Conservation (phyloP, 2,888 invertebrate species). For the Sisyra terminalis region DNA sequence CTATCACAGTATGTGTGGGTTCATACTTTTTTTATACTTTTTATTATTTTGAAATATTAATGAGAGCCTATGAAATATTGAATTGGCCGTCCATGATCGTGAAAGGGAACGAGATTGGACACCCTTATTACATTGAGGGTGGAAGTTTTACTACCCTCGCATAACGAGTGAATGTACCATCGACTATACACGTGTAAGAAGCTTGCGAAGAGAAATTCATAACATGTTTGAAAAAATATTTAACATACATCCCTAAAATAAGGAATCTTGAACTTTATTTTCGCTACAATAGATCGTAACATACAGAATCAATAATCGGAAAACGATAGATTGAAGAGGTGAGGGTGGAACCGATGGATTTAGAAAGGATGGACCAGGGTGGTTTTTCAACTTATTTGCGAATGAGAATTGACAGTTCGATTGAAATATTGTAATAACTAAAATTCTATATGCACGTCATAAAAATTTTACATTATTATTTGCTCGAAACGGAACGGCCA, state of each 20-base stretch:
- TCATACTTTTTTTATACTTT: neutral
- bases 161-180: too few relatives aligned
- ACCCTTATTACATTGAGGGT: too few relatives aligned
- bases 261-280: too few relatives aligned
- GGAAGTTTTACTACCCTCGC: too few relatives aligned
- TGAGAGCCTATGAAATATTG: slow-evolving; percentile 5
- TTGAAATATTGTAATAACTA: slow-evolving; percentile 4
- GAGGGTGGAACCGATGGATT: neutral
- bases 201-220: too few relatives aligned
- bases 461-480: slow-evolving; percentile 2
- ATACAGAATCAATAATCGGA: too few relatives aligned
- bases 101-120: too few relatives aligned
- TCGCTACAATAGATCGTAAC: too few relatives aligned
- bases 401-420: slow-evolving; percentile 2
- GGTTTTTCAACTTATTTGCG: neutral
- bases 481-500: neutral
- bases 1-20: too few relatives aligned
- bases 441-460: neutral
- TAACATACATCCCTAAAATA: too few relatives aligned
- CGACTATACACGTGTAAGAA: too few relatives aligned
- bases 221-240: too few relatives aligned
- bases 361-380: neutral
- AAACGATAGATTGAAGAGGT: neutral
- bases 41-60: slow-evolving; percentile 7
- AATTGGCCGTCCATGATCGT: slow-evolving; percentile 1